Evolutionary conservation across 2,888 invertebrate species (phyloP), one percentile per base, ranked within the genome.

Genomic region (Andrena fulva): DNA sequence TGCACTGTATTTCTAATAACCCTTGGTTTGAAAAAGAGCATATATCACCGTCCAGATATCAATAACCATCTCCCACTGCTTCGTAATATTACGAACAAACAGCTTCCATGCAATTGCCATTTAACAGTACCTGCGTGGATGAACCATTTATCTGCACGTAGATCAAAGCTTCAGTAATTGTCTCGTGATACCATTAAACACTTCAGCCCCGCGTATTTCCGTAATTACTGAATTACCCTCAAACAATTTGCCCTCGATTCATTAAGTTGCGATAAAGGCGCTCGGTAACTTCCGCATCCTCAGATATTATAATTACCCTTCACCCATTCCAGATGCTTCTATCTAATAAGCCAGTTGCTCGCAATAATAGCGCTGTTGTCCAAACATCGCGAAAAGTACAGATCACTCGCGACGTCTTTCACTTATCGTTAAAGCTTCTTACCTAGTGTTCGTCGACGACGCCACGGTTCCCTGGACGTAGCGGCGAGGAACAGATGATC

Each of bases 81-180:
- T 29, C 5, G 59, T 29, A 59, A 16, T 29, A 59, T 52, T 20
- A 27, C 59, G 29, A 59, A 29, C 27, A 59, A 29, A 29, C 59
- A 59, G 29, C 29, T 59, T 29, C 16, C 29, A 59, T 29, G 59
- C 29, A 29, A 59, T 59, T 59, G 16, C 29, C 27, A 27, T 59
- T 59, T 10, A 59, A 16, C 16, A 29, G 29, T 12, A 6, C 2
- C 29, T 29, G 29, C 16, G 29, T 5, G 5, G 12, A 29, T 6
- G 27, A 16, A 8, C 52, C 52, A 52, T 52, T 52, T 52, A 52
- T 52, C 52, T 52, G 20, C 7, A 20, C 20, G 20, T 52, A 8
- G 20, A 52, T 20, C 52, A 52, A 20, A 52, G 52, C 52, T 52
- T 52, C 52, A 52, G 52, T 52, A 52, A 52, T 52, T 52, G 52